Evolutionary conservation across 2,113 vertebrate genomes (phyloP).

Genomic region (Seriola aureovittata): DNA sequence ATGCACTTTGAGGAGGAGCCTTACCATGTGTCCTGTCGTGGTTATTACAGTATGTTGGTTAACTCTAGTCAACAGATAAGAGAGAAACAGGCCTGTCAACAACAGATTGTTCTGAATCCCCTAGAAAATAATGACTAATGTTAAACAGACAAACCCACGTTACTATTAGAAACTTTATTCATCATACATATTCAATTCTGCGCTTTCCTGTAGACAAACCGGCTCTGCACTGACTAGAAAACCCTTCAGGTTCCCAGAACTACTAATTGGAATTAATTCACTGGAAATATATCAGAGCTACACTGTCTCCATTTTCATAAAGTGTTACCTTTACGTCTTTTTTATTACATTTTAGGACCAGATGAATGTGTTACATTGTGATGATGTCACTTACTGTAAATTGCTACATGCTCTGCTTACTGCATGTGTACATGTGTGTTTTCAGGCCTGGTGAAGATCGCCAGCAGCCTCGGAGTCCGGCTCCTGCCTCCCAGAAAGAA

Average conservation of each 20-base stretch:
- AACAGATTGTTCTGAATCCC: neutral
- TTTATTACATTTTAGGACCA: neutral
- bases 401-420: neutral
- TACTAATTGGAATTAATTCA: too few species aligned
- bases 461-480: constrained; percentile 78
- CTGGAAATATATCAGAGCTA: neutral
- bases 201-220: too few species aligned
- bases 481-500: constrained; percentile 86
- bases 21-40: neutral
- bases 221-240: too few species aligned
- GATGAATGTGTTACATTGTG: neutral
- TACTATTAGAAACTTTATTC: too few species aligned
- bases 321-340: neutral
- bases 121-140: neutral
- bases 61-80: neutral
- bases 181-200: too few species aligned
- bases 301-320: neutral
- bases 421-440: constrained; percentile 16
- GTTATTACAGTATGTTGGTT: neutral
- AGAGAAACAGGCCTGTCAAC: neutral
- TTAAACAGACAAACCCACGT: neutral
- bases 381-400: neutral
- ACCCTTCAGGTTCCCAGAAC: too few species aligned
- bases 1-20: too few species aligned
- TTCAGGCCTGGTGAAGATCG: constrained; percentile 84